These are phyloP conservation scores for Lithophane semibrunnea DNA, from an alignment of 2,888 invertebrate species.

Conservation along the genomic window DNA sequence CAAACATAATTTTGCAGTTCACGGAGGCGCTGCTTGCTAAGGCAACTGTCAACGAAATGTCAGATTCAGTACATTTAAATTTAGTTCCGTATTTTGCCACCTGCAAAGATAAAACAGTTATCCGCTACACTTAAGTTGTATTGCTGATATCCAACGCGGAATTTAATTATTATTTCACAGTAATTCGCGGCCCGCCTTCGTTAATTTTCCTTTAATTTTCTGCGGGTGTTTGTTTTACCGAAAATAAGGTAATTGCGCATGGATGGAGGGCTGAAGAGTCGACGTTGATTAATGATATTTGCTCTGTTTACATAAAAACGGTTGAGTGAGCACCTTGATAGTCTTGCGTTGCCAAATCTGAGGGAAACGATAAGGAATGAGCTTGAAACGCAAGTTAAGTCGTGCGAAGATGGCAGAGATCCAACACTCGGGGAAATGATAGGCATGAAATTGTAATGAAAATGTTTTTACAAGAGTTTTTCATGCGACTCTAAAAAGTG, in stretches of 20 bases:
- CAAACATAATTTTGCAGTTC: conserved; percentile 38
- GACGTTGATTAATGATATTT: conserved; percentile 82
- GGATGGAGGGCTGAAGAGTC: conserved; percentile 67
- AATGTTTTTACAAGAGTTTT: conserved; percentile 27
- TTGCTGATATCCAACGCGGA: conserved; percentile 73
- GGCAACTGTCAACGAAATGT: conserved; percentile 24
- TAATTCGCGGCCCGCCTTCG: conserved; percentile 74
- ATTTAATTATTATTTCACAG: conserved; percentile 75
- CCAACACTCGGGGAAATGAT: conserved; percentile 50
- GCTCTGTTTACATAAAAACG: conserved; percentile 70
- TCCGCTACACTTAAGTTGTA: conserved; percentile 73
- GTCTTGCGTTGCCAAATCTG: conserved; percentile 46
- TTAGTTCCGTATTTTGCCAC: conserved; percentile 38
- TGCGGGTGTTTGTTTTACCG: conserved; percentile 74
- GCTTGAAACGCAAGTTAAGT: conserved; percentile 47
- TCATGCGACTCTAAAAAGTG: conserved; percentile 7
- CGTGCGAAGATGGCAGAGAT: conserved; percentile 56
- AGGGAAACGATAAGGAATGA: conserved; percentile 45
- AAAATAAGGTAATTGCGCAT: conserved; percentile 81
- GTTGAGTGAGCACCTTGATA: conserved; percentile 63
- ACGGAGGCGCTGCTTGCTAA: conserved; percentile 24
- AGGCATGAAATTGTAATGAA: conserved; percentile 34
- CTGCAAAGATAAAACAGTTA: conserved; percentile 16
- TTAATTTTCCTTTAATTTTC: conserved; percentile 70
- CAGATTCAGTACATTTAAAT: conserved; percentile 30